A percentile compares a stretch with the other conserved stretches of the same genome.
phyloP scores from a whole-genome alignment of 2,113 vertebrate genomes.

The Emberiza fucata region DNA sequence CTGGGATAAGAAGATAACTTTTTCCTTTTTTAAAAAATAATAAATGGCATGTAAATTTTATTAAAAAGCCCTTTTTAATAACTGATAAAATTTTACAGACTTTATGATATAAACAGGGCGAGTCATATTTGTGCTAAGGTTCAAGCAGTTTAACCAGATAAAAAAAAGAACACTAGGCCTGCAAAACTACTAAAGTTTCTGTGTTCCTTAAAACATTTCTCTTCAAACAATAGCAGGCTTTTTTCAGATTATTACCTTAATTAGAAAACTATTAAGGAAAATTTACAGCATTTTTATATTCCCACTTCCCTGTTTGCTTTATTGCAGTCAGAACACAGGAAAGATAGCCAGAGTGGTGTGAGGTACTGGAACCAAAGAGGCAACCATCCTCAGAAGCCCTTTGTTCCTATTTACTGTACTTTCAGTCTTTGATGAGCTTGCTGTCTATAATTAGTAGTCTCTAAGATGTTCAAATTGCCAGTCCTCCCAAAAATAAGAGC shows the following conservation, averaged over 20 bases:
- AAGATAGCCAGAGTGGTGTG: not conserved
- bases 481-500: not conserved
- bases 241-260: not conserved
- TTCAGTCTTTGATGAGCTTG: not conserved
- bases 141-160: not conserved
- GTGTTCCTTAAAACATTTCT: not conserved
- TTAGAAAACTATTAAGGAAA: not conserved
- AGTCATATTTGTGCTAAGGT: not conserved
- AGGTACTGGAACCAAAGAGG: not conserved
- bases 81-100: not conserved
- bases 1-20: not conserved
- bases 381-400: not conserved
- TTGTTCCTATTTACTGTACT: not conserved
- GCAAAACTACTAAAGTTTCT: not conserved
- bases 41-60: not conserved
- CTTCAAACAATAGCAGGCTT: not conserved
- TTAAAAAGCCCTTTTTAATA: not conserved
- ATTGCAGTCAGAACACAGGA: not conserved
- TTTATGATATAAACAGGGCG: not conserved
- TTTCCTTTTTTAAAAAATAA: too few relatives aligned
- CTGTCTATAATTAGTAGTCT: not conserved
- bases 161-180: not conserved
- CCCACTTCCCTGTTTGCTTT: not conserved
- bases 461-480: not conserved
- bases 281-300: not conserved